Conservation (phyloP, 2,113 vertebrate species). For the Hyperoodon ampullatus region DNA sequence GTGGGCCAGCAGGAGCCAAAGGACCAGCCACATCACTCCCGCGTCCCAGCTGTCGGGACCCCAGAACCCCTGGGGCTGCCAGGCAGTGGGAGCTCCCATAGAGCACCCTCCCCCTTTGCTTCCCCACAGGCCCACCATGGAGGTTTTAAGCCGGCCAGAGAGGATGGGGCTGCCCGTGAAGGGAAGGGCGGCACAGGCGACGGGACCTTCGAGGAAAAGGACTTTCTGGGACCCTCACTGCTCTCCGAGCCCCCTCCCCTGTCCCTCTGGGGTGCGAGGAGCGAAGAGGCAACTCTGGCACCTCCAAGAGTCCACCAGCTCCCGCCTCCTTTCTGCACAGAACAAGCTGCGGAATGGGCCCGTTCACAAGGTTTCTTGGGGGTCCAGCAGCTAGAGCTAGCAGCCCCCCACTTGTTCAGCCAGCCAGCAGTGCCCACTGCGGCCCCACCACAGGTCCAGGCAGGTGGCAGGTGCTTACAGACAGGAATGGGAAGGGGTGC, state of each 20-base stretch:
- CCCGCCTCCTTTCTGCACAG: neutral
- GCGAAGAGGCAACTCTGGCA: neutral
- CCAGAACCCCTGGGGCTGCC: no score
- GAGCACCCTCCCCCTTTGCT: neutral
- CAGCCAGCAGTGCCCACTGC: rapidly evolving
- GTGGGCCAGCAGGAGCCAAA: neutral
- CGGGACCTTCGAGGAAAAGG: neutral
- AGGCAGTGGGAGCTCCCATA: neutral
- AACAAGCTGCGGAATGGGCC: neutral
- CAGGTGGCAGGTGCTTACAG: neutral
- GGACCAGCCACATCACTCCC: neutral
- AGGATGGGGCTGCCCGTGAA: neutral
- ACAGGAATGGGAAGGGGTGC: neutral
- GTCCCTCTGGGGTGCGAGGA: neutral
- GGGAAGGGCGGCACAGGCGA: neutral
- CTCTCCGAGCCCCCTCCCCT: neutral
- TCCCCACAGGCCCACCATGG: rapidly evolving
- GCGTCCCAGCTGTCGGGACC: neutral
- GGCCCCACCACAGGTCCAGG: neutral
- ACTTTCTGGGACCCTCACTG: neutral
- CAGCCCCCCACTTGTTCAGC: no score
- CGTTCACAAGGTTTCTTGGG: neutral
- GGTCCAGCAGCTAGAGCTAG: neutral
- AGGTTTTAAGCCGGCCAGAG: neutral
- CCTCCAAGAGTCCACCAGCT: neutral